These are phyloP conservation scores for Cremastinae sp. DNA, from an alignment of 2,888 invertebrate genomes.

Conservation along the genomic window DNA sequence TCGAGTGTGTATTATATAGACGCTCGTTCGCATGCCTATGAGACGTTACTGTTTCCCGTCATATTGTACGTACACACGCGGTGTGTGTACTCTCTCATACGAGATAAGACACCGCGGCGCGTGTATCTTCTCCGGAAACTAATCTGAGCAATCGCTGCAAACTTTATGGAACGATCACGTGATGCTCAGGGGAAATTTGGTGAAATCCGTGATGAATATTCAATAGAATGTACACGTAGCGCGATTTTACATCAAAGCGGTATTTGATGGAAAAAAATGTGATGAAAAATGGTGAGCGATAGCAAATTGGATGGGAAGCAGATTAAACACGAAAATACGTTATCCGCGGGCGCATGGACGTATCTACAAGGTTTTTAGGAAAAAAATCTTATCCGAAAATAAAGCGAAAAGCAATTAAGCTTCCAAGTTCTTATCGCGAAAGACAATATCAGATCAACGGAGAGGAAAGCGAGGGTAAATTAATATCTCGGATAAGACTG, in stretches of 20 bases:
- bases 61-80: slow-evolving; percentile 30
- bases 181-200: slow-evolving; percentile 60
- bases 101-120: slow-evolving; percentile 52
- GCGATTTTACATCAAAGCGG: not conserved
- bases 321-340: too few species aligned
- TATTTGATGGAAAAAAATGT: not conserved
- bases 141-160: slow-evolving; percentile 59
- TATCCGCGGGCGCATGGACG: too few species aligned
- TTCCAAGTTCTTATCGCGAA: slow-evolving; percentile 30
- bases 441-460: slow-evolving; percentile 29
- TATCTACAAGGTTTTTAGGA: slow-evolving; percentile 1
- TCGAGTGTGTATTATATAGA: slow-evolving; percentile 38
- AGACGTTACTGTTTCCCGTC: slow-evolving; percentile 23
- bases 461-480: slow-evolving; percentile 33
- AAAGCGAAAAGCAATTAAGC: slow-evolving; percentile 12
- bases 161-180: slow-evolving; percentile 59
- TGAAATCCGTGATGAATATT: slow-evolving; percentile 55
- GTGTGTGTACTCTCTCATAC: slow-evolving; percentile 38
- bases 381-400: slow-evolving; percentile 24
- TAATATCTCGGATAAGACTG: slow-evolving; percentile 41
- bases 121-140: slow-evolving; percentile 58
- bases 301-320: too few species aligned
- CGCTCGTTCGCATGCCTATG: slow-evolving; percentile 37
- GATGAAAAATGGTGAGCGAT: not conserved
- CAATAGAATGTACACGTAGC: slow-evolving; percentile 30